Evolutionary conservation across 2,888 invertebrate species (phyloP), one percentile per base, ranked within the genome.

Genomic region (Xanthorhoe designata): DNA sequence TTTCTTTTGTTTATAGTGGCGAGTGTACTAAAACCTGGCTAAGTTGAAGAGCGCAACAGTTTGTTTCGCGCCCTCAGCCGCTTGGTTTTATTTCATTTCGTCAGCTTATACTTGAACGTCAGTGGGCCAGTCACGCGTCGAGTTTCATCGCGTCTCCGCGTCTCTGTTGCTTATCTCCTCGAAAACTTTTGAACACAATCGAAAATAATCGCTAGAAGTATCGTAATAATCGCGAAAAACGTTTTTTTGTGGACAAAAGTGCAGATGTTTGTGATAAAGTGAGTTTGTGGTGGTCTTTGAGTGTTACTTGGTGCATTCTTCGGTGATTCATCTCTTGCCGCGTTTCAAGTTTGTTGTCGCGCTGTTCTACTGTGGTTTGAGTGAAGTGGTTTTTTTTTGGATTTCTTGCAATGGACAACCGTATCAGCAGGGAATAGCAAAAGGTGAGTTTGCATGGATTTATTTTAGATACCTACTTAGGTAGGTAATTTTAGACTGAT

Each of bases 291-390:
- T 80, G 67, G 80, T 79, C 77, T 84, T 80, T 79, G 69, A 66
- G 78, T 82, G 88, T 86, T 84, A 77, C 78, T 66, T 75, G 84
- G 90, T 91, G 90, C 89, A 90, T 91, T 90, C 89, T 87, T 86
- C 71, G 86, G 91, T 92, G 92, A 92, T 91, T 92, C 92, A 92
- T 92, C 80, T 78, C 84, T 32, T 73, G 63, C 64, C 42, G 66
- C 54, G 65, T 74, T 84, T 87, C 88, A 87, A 91, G 90, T 88
- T 86, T 15, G 87, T 88, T 86, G 85, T 89, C 86, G 84, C 80
- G 79, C 78, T 81, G 84, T 79, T 80, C 81, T 85, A 60, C 68
- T 72, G 72, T 72, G 67, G 86, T 90, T 85, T 85, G 82, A 78
- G 81, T 80, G 85, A 82, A 81, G 80, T 82, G 82, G 80, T 77